Percentiles rank a stretch among this genome's conserved stretches.
These are phyloP conservation scores for Alectura lathami DNA, from an alignment of 2,113 vertebrate genomes.

Conservation along the genomic window DNA sequence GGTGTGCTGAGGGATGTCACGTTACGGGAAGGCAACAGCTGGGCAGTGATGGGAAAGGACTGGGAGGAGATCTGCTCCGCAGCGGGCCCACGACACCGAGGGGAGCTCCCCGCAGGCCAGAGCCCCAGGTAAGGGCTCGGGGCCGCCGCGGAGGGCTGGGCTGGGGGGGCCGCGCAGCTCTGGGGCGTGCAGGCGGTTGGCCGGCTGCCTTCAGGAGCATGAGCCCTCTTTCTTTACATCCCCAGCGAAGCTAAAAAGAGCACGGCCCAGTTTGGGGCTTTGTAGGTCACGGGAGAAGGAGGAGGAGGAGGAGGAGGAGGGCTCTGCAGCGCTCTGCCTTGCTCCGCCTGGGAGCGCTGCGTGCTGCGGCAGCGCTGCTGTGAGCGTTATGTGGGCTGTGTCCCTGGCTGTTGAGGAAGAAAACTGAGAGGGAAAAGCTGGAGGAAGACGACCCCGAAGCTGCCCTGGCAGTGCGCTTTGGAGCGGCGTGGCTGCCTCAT, in stretches of 20 bases:
- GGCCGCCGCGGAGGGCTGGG: rapidly evolving
- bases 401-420: not conserved
- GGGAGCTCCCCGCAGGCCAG: not conserved
- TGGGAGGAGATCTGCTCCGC: not conserved
- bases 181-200: rapidly evolving
- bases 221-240: not conserved
- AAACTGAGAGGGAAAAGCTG: not conserved
- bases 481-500: not conserved
- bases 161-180: no score
- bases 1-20: not conserved
- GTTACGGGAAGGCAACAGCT: not conserved
- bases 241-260: slow-evolving; percentile 19
- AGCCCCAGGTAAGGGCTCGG: not conserved
- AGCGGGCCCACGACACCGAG: not conserved
- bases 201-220: not conserved
- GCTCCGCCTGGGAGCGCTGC: not conserved
- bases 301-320: slow-evolving; percentile 40
- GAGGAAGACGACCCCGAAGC: not conserved
- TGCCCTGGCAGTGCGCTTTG: rapidly evolving
- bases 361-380: not conserved
- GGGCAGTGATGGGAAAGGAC: no score
- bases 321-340: not conserved
- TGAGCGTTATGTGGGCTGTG: rapidly evolving
- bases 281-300: slow-evolving; percentile 54
- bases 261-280: not conserved